phyloP scores from a whole-genome alignment of 2,797 vertebrate species.

The Phoxinus dragarum region DNA sequence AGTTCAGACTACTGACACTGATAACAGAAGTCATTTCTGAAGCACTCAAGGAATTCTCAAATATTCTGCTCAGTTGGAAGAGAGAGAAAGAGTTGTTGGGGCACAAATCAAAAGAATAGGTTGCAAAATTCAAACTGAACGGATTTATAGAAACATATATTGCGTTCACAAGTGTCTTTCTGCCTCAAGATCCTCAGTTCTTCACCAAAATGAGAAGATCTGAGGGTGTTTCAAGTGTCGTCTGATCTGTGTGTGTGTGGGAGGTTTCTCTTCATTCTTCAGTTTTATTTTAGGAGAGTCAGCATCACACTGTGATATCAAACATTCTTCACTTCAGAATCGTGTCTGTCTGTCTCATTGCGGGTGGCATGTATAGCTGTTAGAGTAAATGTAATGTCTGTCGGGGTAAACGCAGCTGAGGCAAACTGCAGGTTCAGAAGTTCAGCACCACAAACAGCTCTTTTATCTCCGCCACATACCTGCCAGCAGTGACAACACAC shows the following conservation, averaged over 20 bases:
- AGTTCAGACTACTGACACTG: background rate
- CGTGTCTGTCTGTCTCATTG: slow-evolving; percentile 2
- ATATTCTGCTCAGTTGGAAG: background rate
- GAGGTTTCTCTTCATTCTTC: slow-evolving; percentile 8
- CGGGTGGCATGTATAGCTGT: background rate
- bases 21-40: background rate
- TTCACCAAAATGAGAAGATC: slow-evolving; percentile 1
- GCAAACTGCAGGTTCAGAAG: slow-evolving; percentile 31
- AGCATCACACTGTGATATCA: slow-evolving; percentile 7
- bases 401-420: background rate
- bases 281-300: background rate
- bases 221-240: background rate
- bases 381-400: slow-evolving; percentile 3
- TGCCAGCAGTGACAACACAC: slow-evolving; percentile 10
- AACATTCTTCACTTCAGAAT: slow-evolving; percentile 15
- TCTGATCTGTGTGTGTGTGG: slow-evolving; percentile 1
- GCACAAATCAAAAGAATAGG: background rate
- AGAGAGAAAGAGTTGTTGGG: background rate
- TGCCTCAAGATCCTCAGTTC: background rate
- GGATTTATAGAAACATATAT: background rate
- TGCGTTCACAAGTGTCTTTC: background rate
- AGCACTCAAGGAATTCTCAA: background rate
- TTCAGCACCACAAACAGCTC: slow-evolving; percentile 21
- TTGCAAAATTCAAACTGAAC: background rate
- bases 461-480: slow-evolving; percentile 23